Conservation (phyloP, 2,113 vertebrate species). For the Amphiprion ocellaris region DNA sequence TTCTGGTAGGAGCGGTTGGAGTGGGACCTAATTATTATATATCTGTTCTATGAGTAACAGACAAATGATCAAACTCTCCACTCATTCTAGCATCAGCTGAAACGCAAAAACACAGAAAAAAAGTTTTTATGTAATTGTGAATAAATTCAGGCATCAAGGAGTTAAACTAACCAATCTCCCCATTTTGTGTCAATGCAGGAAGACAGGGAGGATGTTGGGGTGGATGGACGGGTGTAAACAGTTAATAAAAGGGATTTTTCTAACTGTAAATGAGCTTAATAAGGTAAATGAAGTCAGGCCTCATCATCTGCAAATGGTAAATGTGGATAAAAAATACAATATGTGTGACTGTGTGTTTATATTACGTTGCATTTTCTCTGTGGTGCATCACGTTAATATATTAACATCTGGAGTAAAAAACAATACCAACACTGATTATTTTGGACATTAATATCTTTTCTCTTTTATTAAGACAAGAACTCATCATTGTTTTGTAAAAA, state of each 20-base stretch:
- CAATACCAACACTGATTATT: slow-evolving; percentile 75
- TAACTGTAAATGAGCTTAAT: not conserved
- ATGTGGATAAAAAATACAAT: not conserved
- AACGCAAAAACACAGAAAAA: no score
- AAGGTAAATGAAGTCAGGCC: not conserved
- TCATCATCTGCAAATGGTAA: not conserved
- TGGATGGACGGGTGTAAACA: not conserved
- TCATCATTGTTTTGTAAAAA: slow-evolving; percentile 90
- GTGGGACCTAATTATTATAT: no score
- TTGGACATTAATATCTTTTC: slow-evolving; percentile 89
- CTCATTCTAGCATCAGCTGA: no score
- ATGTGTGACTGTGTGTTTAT: no score
- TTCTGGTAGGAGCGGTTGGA: no score
- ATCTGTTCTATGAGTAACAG: no score
- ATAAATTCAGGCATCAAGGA: no score
- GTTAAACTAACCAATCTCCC: not conserved
- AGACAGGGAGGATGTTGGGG: not conserved
- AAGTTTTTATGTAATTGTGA: no score
- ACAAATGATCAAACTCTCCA: no score
- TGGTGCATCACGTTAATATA: not conserved
- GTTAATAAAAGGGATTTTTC: no score
- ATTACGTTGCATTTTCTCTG: not conserved
- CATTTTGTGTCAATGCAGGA: not conserved
- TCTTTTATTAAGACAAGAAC: slow-evolving; percentile 92
- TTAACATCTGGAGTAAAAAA: slow-evolving; percentile 18